Conservation (phyloP, 2,113 vertebrate species). For the Mastomys natalensis region DNA sequence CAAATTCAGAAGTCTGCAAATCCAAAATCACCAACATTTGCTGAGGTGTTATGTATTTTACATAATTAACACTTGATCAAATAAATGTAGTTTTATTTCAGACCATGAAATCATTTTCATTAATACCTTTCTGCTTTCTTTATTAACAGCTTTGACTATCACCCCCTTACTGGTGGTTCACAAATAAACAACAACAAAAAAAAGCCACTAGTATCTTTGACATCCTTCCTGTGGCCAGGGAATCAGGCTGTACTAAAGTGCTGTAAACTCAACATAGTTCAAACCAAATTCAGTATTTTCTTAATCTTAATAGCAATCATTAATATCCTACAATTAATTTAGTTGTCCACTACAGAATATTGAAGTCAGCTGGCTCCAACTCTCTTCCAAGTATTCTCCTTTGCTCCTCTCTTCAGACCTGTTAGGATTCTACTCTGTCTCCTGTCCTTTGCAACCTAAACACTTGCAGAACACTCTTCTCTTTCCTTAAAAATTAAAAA, state of each 20-base stretch:
- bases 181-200: neutral
- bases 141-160: neutral
- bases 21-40: slow-evolving; percentile 28
- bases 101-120: neutral
- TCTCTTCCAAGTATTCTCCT: neutral
- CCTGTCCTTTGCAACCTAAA: neutral
- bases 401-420: neutral
- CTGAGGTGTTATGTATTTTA: neutral
- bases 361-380: neutral
- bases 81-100: slow-evolving; percentile 28
- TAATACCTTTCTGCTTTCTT: neutral
- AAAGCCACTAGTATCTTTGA: neutral
- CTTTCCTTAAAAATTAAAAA: neutral
- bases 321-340: neutral
- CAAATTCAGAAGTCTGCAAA: neutral
- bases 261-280: neutral
- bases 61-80: slow-evolving; percentile 10
- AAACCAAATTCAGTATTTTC: slow-evolving; percentile 16
- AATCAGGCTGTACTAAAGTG: neutral
- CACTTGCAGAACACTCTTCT: neutral
- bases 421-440: neutral
- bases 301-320: neutral
- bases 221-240: neutral
- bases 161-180: neutral
- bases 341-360: neutral